phyloP scores from a whole-genome alignment of 2,888 invertebrate genomes.

The Masnerella sp. region DNA sequence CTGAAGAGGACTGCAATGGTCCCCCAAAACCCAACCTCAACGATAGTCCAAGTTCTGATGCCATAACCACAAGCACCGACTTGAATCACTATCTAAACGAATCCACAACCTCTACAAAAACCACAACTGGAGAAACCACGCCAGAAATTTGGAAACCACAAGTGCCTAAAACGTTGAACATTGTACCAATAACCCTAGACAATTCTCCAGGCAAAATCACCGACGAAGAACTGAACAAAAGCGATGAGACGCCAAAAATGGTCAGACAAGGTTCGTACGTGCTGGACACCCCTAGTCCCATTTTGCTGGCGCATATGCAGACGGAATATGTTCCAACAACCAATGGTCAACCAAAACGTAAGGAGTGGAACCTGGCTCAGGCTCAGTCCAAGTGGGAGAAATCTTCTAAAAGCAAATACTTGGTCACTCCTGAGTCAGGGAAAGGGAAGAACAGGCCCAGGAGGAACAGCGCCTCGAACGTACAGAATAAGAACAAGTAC shows the following conservation, averaged over 20 bases:
- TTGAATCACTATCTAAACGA: conserved; percentile 65
- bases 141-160: conserved; percentile 70
- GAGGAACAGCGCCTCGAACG: conserved; percentile 61
- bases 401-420: conserved; percentile 58
- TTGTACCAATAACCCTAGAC: conserved; percentile 71
- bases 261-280: conserved; percentile 89
- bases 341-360: conserved; percentile 62
- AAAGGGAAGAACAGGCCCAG: conserved; percentile 43
- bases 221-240: conserved; percentile 63
- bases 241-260: conserved; percentile 76
- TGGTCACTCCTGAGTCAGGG: conserved; percentile 8
- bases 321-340: conserved; percentile 70
- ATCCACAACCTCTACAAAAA: conserved; percentile 61
- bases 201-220: conserved; percentile 27
- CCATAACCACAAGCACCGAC: conserved; percentile 63
- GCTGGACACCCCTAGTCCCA: conserved; percentile 87
- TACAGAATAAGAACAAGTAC: conserved; percentile 56
- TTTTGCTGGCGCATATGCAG: conserved; percentile 83
- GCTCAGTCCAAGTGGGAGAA: conserved; percentile 70
- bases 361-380: conserved; percentile 70
- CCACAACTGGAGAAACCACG: conserved; percentile 62
- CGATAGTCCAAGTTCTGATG: conserved; percentile 62
- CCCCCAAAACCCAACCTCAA: conserved; percentile 44
- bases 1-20: conserved; percentile 55
- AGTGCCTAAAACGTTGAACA: conserved; percentile 74